phyloP scores from a whole-genome alignment of 23 tunicate species.

The Trididemnum nubilum region DNA sequence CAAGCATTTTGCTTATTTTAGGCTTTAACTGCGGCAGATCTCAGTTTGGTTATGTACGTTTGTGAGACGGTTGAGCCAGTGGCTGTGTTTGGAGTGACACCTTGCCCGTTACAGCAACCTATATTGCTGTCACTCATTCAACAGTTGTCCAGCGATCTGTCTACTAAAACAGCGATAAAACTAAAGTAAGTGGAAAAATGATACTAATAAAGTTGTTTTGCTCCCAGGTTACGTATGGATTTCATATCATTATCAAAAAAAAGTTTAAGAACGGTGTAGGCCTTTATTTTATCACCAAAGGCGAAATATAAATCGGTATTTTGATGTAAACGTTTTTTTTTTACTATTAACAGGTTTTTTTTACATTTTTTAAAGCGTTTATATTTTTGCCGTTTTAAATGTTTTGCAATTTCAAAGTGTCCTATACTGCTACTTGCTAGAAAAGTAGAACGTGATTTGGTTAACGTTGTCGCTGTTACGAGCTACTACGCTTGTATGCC shows the following conservation, averaged over 20 bases:
- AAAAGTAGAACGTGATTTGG: no score
- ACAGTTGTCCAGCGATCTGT: constrained; percentile 79
- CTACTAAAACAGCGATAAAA: constrained; percentile 58
- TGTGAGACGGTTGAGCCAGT: constrained; percentile 78
- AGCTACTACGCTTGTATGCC: no score
- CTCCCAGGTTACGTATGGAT: not conserved
- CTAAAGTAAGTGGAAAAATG: constrained; percentile 81
- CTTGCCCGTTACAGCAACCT: constrained; percentile 84
- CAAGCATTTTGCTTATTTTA: no score
- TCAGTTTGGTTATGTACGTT: constrained; percentile 72
- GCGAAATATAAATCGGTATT: no score
- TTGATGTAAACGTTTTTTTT: no score
- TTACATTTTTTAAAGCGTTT: no score
- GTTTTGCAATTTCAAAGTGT: no score
- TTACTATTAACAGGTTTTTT: no score
- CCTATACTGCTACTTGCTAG: no score
- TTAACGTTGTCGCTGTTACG: no score
- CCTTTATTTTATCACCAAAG: not conserved
- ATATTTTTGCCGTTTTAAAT: no score
- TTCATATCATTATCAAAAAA: not conserved
- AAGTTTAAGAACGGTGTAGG: not conserved
- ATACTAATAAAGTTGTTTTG: not conserved
- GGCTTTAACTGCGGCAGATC: constrained; percentile 82
- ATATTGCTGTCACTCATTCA: constrained; percentile 81
- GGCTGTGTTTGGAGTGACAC: constrained; percentile 60